Conservation (phyloP, 2,888 invertebrate genomes). For the Drosophila emarginata region DNA sequence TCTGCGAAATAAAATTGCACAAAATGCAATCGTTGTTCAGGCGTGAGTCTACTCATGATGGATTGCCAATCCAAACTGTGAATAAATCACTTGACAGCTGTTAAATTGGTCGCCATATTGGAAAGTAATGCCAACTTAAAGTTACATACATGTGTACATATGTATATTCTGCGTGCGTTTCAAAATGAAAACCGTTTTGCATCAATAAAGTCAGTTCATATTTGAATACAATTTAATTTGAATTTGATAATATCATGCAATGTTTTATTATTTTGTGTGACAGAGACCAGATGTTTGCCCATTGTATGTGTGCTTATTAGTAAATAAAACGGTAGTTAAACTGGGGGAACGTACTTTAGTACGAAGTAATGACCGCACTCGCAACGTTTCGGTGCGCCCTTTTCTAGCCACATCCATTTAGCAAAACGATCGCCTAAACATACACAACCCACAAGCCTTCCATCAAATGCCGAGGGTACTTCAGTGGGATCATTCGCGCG, state of each 20-base stretch:
- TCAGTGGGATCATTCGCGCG: slow-evolving; percentile 92
- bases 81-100: too few species aligned
- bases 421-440: slow-evolving; percentile 95
- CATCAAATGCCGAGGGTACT: slow-evolving; percentile 94
- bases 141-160: too few species aligned
- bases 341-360: slow-evolving; percentile 88
- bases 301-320: slow-evolving; percentile 1
- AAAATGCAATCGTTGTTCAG: too few species aligned
- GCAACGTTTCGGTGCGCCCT: slow-evolving; percentile 94
- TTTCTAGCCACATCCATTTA: slow-evolving; percentile 97
- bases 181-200: too few species aligned
- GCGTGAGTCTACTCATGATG: too few species aligned
- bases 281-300: slow-evolving; percentile 1
- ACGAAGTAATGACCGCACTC: slow-evolving; percentile 98
- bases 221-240: slow-evolving; percentile 12
- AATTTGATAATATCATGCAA: slow-evolving; percentile 23
- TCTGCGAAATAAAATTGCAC: too few species aligned
- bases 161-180: too few species aligned
- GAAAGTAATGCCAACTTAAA: too few species aligned
- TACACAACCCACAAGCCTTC: slow-evolving; percentile 95
- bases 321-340: slow-evolving; percentile 82
- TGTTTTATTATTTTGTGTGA: neutral
- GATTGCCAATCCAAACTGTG: too few species aligned
- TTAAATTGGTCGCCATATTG: too few species aligned
- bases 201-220: neutral